Base-by-base conservation (phyloP, 2,797 vertebrate genomes). In the Neopelma chrysocephalum region DNA sequence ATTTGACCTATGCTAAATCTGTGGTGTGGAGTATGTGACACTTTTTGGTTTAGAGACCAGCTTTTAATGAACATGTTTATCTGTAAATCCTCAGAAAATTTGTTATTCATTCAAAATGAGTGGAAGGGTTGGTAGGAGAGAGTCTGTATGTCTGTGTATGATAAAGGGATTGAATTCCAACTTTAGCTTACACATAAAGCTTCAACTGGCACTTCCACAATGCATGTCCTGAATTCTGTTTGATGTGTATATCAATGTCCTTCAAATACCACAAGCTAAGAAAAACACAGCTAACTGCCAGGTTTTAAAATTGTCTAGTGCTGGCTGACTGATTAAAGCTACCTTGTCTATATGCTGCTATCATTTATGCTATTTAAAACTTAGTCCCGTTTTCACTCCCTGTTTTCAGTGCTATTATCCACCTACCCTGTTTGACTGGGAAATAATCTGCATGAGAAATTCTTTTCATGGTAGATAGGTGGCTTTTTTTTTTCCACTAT, bases 251-350 rank as follows among this genome's bases (percentile, higher is more conserved):
- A 93, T 94, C 93, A 80, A 73, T 79, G 84, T 93, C 84, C 87
- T 96, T 94, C 95, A 94, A 93, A 91, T 54, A 93, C 54, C 79
- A 86, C 79, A 66, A 79, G 77, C 71, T 89, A 96, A 91, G 82
- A 65, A 92, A 94, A 93, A 77, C 29, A 47, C 40, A 60, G 64
- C 64, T 71, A 60, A 58, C 87, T 86, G 89, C 69, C 72, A 86
- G 34, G 42, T 92, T 96, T 93, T 95, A 36, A 88, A 93, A 89
- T 86, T 66, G 19, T 56, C 85, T 96, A 15, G 72, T 72, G 60
- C 77, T 69, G 65, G 31, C 54, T 88, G 82, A 34, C 87, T 94
- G 79, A 92, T 91, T 91, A 94, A 96, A 94, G 61, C 40, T 81
- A 91, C 62, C 77, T 96, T 87, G 71, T 77, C 56, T 94, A 29